These are phyloP conservation scores for Philopotamus ludificatus DNA, from an alignment of 1,140 invertebrate genomes.

Conservation along the genomic window DNA sequence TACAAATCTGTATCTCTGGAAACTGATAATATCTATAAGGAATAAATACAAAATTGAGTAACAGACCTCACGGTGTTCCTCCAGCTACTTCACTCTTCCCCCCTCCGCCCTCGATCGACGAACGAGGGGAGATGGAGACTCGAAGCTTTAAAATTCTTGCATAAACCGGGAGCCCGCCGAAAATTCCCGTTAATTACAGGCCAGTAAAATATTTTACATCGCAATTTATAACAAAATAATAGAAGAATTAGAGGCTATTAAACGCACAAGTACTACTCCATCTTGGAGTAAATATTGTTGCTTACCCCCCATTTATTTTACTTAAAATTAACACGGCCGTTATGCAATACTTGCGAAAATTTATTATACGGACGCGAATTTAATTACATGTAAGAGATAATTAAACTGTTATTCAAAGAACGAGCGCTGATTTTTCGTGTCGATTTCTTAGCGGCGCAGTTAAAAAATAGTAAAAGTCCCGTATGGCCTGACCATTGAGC, in stretches of 20 bases:
- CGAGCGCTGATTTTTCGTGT: no score
- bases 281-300: not conserved
- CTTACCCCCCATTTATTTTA: no score
- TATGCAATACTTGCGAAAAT: no score
- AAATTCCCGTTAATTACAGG: constrained; percentile 8
- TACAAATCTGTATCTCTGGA: constrained; percentile 40
- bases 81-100: not conserved
- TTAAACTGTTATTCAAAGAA: no score
- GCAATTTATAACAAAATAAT: constrained; percentile 13
- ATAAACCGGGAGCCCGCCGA: not conserved
- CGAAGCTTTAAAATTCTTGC: constrained; percentile 14
- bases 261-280: not conserved
- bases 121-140: no score
- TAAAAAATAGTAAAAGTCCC: not conserved
- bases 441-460: not conserved
- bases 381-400: no score
- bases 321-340: no score
- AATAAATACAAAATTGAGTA: constrained; percentile 41
- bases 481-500: not conserved
- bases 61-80: constrained; percentile 13
- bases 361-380: no score
- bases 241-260: constrained; percentile 1
- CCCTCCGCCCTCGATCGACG: no score
- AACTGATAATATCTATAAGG: constrained; percentile 38
- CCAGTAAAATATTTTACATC: constrained; percentile 9